Base-by-base conservation (phyloP, 2,113 vertebrate species). In the Plotosus lineatus region DNA sequence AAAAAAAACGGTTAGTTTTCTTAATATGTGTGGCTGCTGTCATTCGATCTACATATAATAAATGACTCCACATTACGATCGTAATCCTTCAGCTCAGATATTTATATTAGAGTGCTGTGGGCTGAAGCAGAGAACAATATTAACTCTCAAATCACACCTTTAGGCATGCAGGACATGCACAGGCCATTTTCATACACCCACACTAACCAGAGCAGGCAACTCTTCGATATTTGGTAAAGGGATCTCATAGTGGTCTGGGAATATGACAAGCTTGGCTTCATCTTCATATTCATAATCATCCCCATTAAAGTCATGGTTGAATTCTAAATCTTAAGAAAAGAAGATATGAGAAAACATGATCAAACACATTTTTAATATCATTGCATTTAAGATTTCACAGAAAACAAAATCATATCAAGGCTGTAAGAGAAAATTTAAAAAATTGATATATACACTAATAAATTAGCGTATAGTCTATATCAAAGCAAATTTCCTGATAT, bases 191-290 rank as follows among this genome's bases (percentile, higher is more conserved):
- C 82, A 89, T 82, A 84, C 53, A 88, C 77, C 90, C 85, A 93
- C 93, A 98, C 97, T 97, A 90, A 99, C 97, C 97, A 99, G 92
- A 56, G 97, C 97, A 28, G 98, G 98, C 66, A 99, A 90, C 90
- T 99, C 98, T 91, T 99, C 98, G 91, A 99, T 99, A 90, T 99
- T 99, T 85, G 98, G 98, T 87, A 99, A 93, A 56, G 96, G 92
- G 90, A 99, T 99, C 93, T 99, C 98, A 90, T 95, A 98, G 93
- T 99, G 97, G 93, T 99, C 97, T 91, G 98, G 98, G 90, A 99
- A 99, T 93, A 99, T 94, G 89, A 99, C 92, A 19, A 99, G 96
- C 91, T 98, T 98, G 91, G 95, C 97, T 94, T 98, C 97, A 40
- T 99, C 97, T 91, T 99, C 98, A 68, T 95, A 98, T 84, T 99